Evolutionary conservation across 2,113 vertebrate species (phyloP), one percentile per base, ranked within the genome.

Genomic region (Anarhynchus alexandrinus): DNA sequence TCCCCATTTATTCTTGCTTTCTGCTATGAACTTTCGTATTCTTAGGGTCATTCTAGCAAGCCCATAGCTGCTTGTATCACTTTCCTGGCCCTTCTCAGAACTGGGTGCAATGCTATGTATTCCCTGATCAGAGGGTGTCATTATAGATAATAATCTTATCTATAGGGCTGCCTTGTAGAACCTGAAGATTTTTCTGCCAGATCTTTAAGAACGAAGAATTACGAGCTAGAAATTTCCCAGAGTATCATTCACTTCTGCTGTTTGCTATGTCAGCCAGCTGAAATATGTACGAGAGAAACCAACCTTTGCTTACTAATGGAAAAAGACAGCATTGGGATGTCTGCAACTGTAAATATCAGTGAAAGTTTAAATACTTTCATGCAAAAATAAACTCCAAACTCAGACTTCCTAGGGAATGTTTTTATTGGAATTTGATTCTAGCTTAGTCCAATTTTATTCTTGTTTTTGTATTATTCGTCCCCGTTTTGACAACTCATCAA

Each of bases 391-490:
- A 13, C 10, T 76, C 42, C 40, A 92, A 94, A 69, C 23, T 36
- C 19, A 77, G 55, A 62, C 22, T 61, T 92, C 49, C 25, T 66
- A 70, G 42, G 40, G 29, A 82, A 29, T 90, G 20, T 85, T 91
- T 90, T 84, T 85, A 70, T 38, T 91, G 42, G 45, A 82, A 91
- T 34, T 81, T 81, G 45, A 69, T 91, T 71, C 52, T 78, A 89
- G 22, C 25, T 14, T 85, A 79, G 59, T 94, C 29, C 11, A 70
- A 40, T 91, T 89, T 78, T 79, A 34, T 77, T 88, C 34, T 92
- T 78, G 38, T n/a, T 90, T 92, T 93, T 86, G 11, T 82, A 32
- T 86, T 94, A 79, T 73, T 92, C 49, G 59, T 91, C 90, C 64
- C 23, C 12, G 71, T 92, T 94, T 79, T 90, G 86, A 92, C 72